Percentiles rank a stretch among this genome's conserved stretches.
phyloP scores from a whole-genome alignment of 2,797 vertebrate genomes.

The Loris lydekkerianus region DNA sequence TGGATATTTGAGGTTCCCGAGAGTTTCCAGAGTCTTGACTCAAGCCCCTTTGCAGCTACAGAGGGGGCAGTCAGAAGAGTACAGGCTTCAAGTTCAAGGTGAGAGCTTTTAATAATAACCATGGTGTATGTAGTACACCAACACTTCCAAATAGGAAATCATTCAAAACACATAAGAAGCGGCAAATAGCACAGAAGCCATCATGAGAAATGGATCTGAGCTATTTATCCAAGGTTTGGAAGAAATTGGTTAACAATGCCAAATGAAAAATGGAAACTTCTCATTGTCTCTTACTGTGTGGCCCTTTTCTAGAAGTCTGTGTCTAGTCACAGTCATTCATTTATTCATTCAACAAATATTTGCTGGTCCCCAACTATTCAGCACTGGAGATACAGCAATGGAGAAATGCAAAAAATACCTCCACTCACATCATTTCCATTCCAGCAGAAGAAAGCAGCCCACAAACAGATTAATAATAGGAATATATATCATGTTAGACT shows the following conservation, averaged over 20 bases:
- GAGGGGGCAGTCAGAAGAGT: not conserved
- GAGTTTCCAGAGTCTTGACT: constrained; percentile 39
- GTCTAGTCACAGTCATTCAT: not conserved
- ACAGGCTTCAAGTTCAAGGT: not conserved
- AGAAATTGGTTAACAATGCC: constrained; percentile 25
- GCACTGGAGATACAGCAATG: not conserved
- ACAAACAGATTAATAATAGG: constrained; percentile 15
- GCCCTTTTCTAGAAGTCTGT: constrained; percentile 19
- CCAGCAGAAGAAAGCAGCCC: constrained; percentile 3
- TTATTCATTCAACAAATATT: constrained; percentile 49
- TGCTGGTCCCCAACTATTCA: constrained; percentile 9
- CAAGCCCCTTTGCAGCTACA: not conserved
- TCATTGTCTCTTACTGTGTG: not conserved
- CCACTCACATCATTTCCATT: not conserved
- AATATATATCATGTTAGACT: not conserved
- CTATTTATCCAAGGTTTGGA: not conserved
- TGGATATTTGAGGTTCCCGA: not conserved
- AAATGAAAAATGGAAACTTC: constrained; percentile 22
- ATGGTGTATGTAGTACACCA: not conserved
- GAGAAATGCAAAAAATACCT: constrained; percentile 24
- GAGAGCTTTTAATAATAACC: constrained; percentile 8
- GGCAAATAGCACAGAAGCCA: not conserved
- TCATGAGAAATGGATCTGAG: not conserved
- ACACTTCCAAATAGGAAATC: constrained; percentile 2
- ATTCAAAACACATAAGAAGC: constrained; percentile 19